Base-by-base conservation (phyloP, 2,888 invertebrate genomes). In the Hylaea fasciaria region DNA sequence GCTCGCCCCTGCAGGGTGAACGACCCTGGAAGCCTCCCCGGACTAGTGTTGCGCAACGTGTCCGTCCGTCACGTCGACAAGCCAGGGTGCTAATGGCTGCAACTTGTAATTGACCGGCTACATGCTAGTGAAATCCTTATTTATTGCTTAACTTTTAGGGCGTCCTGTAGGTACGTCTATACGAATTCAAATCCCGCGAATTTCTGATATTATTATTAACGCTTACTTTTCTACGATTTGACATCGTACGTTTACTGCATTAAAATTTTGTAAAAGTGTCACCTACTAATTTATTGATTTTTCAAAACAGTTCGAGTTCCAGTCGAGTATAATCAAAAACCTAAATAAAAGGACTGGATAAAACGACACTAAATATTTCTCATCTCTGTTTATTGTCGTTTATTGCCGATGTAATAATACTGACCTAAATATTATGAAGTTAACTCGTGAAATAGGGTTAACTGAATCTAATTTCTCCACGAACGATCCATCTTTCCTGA, bases 1-100 rank as follows among this genome's bases (percentile, higher is more conserved):
- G 28, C 32, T 61, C 54, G 17, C 60, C 60, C 61, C 52, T 41
- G 47, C 29, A 70, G 81, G 86, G 85, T 84, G 81, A 83, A 81
- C 80, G 82, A 81, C 84, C 85, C 82, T 72, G 29, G 46, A 47
- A 50, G 54, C 64, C 69, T 49, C 66, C 65, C 71, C 60, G 64
- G 65, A 61, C 44, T 66, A 66, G 64, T 77, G 81, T 82, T 82
- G 72, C 76, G 80, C 79, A 82, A 80, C 77, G 70, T 71, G 74
- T 67, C 73, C 67, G 77, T 70, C 73, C 68, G 73, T 74, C 72
- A 51, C 72, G 73, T 67, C 78, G 77, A 76, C 78, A 78, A 78
- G 78, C 72, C 76, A 76, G 47, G 61, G 60, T 53, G 62, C 32
- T 66, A 66, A 66, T 56, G 50, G 57, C 37, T 44, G 56, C 60